Evolutionary conservation across 2,113 vertebrate genomes (phyloP).

Genomic region (Nettapus auritus): DNA sequence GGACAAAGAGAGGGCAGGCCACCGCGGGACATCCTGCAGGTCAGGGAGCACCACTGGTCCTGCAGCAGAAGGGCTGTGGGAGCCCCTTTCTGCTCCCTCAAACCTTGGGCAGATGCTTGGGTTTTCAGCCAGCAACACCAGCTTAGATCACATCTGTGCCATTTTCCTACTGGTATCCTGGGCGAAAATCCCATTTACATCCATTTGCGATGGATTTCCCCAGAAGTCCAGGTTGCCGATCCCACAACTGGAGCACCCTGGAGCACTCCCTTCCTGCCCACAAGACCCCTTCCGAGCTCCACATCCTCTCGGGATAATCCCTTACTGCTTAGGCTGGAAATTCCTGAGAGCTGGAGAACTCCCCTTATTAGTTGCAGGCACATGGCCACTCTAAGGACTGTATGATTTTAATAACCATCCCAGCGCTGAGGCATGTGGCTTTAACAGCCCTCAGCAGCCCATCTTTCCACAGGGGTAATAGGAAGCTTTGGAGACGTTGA

Average conservation of each 20-base stretch:
- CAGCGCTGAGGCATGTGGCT: not conserved
- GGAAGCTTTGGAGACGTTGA: not conserved
- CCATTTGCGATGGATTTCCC: not conserved
- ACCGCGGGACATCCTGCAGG: not conserved
- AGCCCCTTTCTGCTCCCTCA: not conserved
- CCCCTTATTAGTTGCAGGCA: not conserved
- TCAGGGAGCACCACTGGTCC: not conserved
- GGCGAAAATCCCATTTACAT: not conserved
- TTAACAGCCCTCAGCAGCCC: not conserved
- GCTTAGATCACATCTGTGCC: not conserved
- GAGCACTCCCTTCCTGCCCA: not conserved
- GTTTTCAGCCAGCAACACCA: not conserved
- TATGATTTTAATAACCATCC: not conserved
- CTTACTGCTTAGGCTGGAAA: not conserved
- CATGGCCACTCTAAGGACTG: not conserved
- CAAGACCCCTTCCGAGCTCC: not conserved
- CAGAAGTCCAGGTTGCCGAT: not conserved
- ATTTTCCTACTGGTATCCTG: not conserved
- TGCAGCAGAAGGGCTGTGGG: not conserved
- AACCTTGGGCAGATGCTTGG: not conserved
- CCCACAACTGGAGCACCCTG: rapidly evolving
- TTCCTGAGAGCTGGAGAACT: not conserved
- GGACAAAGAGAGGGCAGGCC: too few species aligned
- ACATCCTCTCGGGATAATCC: not conserved
- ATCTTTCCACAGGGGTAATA: not conserved